Base-by-base conservation (phyloP, 2,888 invertebrate genomes). In the Epinotia nisella region DNA sequence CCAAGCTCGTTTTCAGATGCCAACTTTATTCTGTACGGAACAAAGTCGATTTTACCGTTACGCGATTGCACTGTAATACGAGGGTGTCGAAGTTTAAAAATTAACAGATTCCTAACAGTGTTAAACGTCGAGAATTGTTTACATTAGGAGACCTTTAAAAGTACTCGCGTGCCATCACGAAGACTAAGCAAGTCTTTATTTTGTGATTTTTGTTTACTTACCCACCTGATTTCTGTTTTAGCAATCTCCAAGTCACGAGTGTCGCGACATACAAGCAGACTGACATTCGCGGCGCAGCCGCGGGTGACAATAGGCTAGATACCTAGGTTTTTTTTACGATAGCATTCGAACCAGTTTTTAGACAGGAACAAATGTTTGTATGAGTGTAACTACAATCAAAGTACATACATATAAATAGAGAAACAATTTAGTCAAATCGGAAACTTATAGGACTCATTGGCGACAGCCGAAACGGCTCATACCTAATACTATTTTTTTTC, bases 131-230 rank as follows among this genome's bases (percentile, higher is more conserved):
- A 29, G 17, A 17, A 35, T 51, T 51, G 61, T 62, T 62, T 62
- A 13, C 15, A 61, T 41, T 41, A 51, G 13, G 21, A 15, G 55
- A 3, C 17, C 53, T 51, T 64, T 61, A 17, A 17, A 45, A 45
- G 35, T 21, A 35, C 19, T 64, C 11, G 53, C 69, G 21, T 53
- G 51, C 19, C n/a, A 64, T 29, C 56, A 64, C 45, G n/a, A 64
- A 65, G 35, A 10, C 21, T n/a, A 3, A 45, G 61, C 24, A 61
- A 24, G 15, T n/a, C 15, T 61, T 59, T 45, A 21, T 61, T 24
- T 49, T 45, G 24, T 61, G 61, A 45, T 61, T 45, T 45, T 61
- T n/a, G 24, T 60, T 60, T 41, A 41, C 39, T 17, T 39, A 49
- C n/a, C 45, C 9, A 35, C 35, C 35, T 35, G 1, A 41, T 61